phyloP scores from a whole-genome alignment of 2,888 invertebrate species.

The Zygaena filipendulae region DNA sequence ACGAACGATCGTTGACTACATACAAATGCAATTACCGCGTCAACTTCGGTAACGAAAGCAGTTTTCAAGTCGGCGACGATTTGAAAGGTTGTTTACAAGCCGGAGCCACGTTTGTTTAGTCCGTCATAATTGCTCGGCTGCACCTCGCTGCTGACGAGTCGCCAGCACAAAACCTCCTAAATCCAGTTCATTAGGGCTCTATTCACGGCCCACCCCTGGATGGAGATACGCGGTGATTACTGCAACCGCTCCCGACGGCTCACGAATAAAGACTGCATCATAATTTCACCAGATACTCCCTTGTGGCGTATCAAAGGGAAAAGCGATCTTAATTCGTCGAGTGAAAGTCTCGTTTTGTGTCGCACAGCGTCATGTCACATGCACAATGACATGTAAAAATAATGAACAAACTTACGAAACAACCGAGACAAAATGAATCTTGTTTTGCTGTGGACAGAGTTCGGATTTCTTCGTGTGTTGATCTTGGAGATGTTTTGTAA shows the following conservation, averaged over 20 bases:
- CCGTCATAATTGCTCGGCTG: slow-evolving; percentile 62
- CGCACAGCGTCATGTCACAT: slow-evolving; percentile 43
- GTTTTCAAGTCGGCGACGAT: too few relatives aligned
- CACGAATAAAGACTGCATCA: slow-evolving; percentile 70
- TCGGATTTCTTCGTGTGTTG: slow-evolving; percentile 29
- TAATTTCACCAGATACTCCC: slow-evolving; percentile 68
- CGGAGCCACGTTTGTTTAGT: slow-evolving; percentile 53
- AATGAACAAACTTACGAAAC: slow-evolving; percentile 59
- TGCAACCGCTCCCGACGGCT: slow-evolving; percentile 69
- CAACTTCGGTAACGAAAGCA: too few relatives aligned
- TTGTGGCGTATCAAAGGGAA: slow-evolving; percentile 31
- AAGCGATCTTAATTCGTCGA: slow-evolving; percentile 34
- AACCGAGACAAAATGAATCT: slow-evolving; percentile 37
- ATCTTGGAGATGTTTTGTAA: slow-evolving; percentile 58
- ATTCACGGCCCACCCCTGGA: slow-evolving; percentile 66
- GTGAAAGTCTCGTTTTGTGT: slow-evolving; percentile 40
- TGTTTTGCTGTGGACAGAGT: slow-evolving; percentile 27
- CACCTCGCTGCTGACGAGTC: slow-evolving; percentile 61
- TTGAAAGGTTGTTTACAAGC: slow-evolving; percentile 38
- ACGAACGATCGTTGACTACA: too few relatives aligned
- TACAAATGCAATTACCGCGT: slow-evolving; percentile 29
- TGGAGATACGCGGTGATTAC: slow-evolving; percentile 70
- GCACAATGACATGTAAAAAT: slow-evolving; percentile 69
- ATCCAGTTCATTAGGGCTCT: slow-evolving; percentile 69
- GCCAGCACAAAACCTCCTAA: slow-evolving; percentile 67